A percentile compares a stretch with the other conserved stretches of the same genome.
These are phyloP conservation scores for Garrulus glandarius DNA, from an alignment of 2,797 vertebrate species.

Conservation along the genomic window DNA sequence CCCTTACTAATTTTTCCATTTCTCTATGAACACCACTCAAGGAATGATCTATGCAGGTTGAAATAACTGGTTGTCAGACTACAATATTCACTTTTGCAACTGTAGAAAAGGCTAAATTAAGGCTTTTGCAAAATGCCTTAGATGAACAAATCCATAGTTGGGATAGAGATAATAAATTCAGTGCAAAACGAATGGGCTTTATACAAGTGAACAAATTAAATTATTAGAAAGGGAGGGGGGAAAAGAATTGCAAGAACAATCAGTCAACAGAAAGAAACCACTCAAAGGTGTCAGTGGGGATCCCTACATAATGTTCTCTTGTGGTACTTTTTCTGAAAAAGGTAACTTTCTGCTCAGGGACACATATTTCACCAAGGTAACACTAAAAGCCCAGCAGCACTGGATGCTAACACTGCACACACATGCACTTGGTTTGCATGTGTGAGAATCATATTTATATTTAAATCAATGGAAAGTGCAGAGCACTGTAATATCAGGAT, in stretches of 20 bases:
- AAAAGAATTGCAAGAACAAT: background rate
- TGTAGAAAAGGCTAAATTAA: constrained; percentile 49
- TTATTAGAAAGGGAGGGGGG: background rate
- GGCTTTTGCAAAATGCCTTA: background rate
- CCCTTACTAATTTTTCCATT: background rate
- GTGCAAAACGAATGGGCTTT: background rate
- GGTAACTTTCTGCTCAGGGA: background rate
- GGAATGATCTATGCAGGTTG: background rate
- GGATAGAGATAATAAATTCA: background rate
- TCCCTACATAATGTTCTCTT: background rate
- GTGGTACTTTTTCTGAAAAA: background rate
- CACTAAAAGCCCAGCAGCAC: background rate
- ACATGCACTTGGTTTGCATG: background rate
- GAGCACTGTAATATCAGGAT: background rate
- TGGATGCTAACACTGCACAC: background rate
- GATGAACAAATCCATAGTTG: background rate
- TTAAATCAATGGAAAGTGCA: background rate
- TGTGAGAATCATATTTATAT: background rate
- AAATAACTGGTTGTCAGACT: constrained; percentile 60
- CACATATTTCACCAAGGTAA: background rate
- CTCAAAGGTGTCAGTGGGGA: background rate
- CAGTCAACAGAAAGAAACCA: background rate
- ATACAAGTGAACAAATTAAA: background rate
- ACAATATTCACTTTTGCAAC: constrained; percentile 2
- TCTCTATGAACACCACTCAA: background rate